Percentiles rank a stretch among this genome's conserved stretches.
These are phyloP conservation scores for Siniperca knerii DNA, from an alignment of 2,113 vertebrate species.

Conservation along the genomic window DNA sequence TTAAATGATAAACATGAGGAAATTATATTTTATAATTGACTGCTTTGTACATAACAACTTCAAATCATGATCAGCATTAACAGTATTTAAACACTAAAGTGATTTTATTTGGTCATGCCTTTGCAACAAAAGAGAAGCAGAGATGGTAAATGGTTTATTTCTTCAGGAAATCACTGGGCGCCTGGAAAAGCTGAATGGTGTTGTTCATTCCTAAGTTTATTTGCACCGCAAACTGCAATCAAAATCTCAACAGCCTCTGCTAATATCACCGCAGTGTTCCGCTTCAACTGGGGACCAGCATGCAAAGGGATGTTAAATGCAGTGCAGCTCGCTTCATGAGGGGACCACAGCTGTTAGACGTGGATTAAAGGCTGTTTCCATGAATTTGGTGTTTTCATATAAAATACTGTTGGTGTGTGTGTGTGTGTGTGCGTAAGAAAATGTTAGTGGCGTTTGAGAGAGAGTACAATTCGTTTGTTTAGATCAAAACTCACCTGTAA, in stretches of 20 bases:
- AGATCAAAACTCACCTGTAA: conserved; percentile 67
- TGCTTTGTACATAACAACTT: conserved; percentile 17
- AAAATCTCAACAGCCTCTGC: conserved; percentile 57
- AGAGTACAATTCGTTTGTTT: conserved; percentile 48
- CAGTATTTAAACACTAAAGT: background rate
- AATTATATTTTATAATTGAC: conserved; percentile 8
- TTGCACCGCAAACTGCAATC: conserved; percentile 70
- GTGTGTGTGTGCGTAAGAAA: background rate
- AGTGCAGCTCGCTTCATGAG: conserved; percentile 33
- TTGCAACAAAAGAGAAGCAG: conserved; percentile 24
- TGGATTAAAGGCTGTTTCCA: conserved; percentile 58
- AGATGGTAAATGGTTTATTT: conserved; percentile 36
- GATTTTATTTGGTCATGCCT: conserved; percentile 8
- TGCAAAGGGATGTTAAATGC: conserved; percentile 42
- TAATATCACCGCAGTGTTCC: conserved; percentile 66
- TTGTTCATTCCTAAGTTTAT: conserved; percentile 75
- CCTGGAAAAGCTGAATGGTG: conserved; percentile 63
- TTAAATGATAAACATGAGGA: conserved; percentile 10
- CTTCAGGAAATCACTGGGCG: conserved; percentile 31
- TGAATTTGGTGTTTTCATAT: conserved; percentile 55
- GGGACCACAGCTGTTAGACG: conserved; percentile 50
- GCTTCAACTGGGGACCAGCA: conserved; percentile 50
- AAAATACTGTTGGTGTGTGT: conserved; percentile 5
- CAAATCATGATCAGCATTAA: conserved; percentile 33
- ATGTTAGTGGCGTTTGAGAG: conserved; percentile 8